These are phyloP conservation scores for Melinaea marsaeus DNA, from an alignment of 2,888 invertebrate genomes.

Conservation along the genomic window DNA sequence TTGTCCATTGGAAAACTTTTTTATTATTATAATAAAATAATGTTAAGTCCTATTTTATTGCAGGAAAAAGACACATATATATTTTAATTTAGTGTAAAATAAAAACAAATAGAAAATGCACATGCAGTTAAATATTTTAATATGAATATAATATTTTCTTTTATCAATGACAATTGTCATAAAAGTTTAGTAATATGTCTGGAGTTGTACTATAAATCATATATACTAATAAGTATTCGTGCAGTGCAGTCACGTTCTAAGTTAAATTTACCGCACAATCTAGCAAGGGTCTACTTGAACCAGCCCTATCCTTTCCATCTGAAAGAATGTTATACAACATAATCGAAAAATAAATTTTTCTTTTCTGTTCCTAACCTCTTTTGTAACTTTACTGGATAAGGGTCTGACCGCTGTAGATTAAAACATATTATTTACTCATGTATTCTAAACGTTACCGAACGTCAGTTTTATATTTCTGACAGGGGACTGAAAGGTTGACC, in stretches of 20 bases:
- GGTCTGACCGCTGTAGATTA: constrained; percentile 65
- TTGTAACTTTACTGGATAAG: constrained; percentile 60
- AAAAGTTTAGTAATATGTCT: constrained; percentile 30
- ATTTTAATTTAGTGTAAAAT: no score
- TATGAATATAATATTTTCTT: not conserved
- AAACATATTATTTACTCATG: constrained; percentile 70
- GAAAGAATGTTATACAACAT: constrained; percentile 49
- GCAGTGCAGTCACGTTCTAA: constrained; percentile 32
- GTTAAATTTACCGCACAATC: constrained; percentile 34
- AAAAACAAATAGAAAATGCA: no score
- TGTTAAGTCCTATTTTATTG: no score
- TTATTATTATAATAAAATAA: no score
- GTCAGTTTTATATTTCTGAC: constrained; percentile 70
- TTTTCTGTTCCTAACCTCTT: constrained; percentile 54
- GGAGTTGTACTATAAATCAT: constrained; percentile 21
- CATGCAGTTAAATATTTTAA: not conserved
- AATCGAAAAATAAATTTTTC: constrained; percentile 65
- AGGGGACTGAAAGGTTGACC: constrained; percentile 52
- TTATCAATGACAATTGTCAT: constrained; percentile 22
- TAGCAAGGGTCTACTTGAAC: constrained; percentile 33
- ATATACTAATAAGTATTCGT: constrained; percentile 21
- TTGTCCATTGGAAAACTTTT: no score
- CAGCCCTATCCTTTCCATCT: constrained; percentile 32
- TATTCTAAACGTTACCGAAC: constrained; percentile 52
- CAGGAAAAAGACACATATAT: no score